phyloP scores from a whole-genome alignment of 1,140 invertebrate species.

The Drosophila erecta region DNA sequence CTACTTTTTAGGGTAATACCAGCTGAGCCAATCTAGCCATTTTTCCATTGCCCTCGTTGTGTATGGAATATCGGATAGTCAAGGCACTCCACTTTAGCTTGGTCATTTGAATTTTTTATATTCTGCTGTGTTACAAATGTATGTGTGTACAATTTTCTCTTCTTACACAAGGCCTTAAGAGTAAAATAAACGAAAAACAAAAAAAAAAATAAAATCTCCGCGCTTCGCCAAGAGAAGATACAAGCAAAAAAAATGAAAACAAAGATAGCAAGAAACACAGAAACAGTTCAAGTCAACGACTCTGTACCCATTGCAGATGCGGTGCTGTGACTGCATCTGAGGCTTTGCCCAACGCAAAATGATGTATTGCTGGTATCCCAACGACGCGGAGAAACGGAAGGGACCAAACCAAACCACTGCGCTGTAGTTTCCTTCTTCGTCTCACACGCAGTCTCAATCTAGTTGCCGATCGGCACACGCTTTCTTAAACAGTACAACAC shows the following conservation, averaged over 20 bases:
- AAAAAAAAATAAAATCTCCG: conserved; percentile 5
- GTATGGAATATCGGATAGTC: background rate
- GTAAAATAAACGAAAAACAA: conserved; percentile 17
- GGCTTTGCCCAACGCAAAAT: conserved; percentile 15
- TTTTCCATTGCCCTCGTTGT: too few relatives aligned
- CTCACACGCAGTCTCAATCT: conserved; percentile 26
- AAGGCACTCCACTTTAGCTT: background rate
- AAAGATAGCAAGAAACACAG: conserved; percentile 23
- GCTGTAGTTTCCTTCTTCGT: conserved; percentile 3
- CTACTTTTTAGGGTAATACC: background rate
- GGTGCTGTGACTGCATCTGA: conserved; percentile 4
- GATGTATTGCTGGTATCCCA: conserved; percentile 30
- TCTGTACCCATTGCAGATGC: conserved; percentile 6
- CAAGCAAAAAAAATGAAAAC: conserved; percentile 12
- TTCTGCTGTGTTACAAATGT: background rate
- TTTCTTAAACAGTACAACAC: conserved; percentile 5
- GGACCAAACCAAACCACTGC: conserved; percentile 28
- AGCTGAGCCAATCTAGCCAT: too few relatives aligned
- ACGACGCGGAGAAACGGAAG: conserved; percentile 4
- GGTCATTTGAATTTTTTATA: background rate
- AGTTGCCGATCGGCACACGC: conserved; percentile 43
- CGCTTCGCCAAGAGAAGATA: conserved; percentile 1
- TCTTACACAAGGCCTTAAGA: background rate
- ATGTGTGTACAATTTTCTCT: background rate
- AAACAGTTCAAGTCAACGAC: conserved; percentile 46